These are phyloP conservation scores for Philotrypesis tridentata DNA, from an alignment of 1,140 invertebrate genomes.

Conservation along the genomic window DNA sequence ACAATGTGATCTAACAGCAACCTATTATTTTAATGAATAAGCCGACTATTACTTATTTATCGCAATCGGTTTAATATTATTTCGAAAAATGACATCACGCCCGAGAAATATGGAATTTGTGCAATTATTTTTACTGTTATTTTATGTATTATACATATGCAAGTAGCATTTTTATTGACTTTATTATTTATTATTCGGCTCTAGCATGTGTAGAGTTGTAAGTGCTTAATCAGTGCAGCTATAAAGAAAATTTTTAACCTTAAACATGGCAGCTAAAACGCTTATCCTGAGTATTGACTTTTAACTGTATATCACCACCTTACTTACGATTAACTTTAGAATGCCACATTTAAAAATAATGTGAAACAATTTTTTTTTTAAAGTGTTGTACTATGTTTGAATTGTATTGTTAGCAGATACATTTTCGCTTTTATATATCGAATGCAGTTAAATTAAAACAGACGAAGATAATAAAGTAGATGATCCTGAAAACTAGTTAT, in stretches of 20 bases:
- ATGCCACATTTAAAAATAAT: too few relatives aligned
- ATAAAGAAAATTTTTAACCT: neutral
- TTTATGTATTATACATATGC: conserved; percentile 2
- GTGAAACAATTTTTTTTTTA: neutral
- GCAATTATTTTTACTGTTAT: conserved; percentile 36
- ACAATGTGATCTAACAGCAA: conserved; percentile 8
- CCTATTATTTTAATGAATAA: conserved; percentile 8
- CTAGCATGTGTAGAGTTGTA: neutral
- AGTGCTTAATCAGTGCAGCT: neutral
- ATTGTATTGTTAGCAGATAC: neutral
- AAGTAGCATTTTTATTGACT: conserved; percentile 36
- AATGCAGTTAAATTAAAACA: conserved; percentile 11
- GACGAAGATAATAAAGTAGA: conserved; percentile 1
- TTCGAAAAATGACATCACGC: neutral
- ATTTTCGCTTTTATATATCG: conserved; percentile 11
- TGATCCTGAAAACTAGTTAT: conserved; percentile 14
- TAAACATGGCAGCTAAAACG: neutral
- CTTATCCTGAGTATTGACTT: conserved; percentile 12
- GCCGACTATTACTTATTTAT: conserved; percentile 4
- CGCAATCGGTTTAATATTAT: conserved; percentile 11
- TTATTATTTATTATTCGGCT: conserved; percentile 30
- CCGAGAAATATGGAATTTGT: conserved; percentile 14
- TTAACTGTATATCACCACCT: conserved; percentile 6
- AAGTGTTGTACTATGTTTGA: conserved; percentile 1
- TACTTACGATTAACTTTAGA: neutral